phyloP scores from a whole-genome alignment of 2,888 invertebrate genomes.

The Callimorpha dominula region DNA sequence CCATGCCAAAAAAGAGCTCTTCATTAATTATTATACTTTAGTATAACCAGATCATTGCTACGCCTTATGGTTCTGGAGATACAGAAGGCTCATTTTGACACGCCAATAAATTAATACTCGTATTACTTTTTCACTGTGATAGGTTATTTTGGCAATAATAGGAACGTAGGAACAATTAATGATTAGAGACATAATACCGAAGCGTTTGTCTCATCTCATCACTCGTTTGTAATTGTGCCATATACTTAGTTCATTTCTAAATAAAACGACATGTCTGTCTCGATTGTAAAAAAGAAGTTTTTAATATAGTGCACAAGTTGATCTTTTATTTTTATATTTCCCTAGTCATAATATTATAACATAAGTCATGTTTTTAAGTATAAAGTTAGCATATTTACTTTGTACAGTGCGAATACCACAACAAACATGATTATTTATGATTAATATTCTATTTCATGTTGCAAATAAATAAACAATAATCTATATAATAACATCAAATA shows the following conservation, averaged over 20 bases:
- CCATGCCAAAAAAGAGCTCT: too few species aligned
- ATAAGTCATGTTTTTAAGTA: not conserved
- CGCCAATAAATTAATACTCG: too few species aligned
- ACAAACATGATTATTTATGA: not conserved
- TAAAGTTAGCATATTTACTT: not conserved
- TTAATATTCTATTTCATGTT: not conserved
- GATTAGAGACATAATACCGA: too few species aligned
- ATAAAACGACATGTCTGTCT: not conserved
- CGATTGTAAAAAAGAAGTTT: constrained; percentile 1
- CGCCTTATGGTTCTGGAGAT: too few species aligned
- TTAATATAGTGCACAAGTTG: constrained; percentile 1
- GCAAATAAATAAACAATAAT: not conserved
- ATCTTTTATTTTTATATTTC: not conserved
- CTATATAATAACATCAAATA: constrained; percentile 4
- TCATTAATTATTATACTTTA: too few species aligned
- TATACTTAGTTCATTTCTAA: not conserved
- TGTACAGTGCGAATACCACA: not conserved
- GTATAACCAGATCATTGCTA: too few species aligned
- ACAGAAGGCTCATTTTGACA: too few species aligned
- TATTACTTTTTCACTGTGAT: too few species aligned
- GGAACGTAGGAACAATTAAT: too few species aligned
- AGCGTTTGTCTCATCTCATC: not conserved
- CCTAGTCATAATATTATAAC: too few species aligned
- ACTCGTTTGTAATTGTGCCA: not conserved
- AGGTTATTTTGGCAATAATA: too few species aligned